Percentiles rank a stretch among this genome's conserved stretches.
Conservation (phyloP, 2,888 invertebrate species). For the Leptinotarsa haldemani region DNA sequence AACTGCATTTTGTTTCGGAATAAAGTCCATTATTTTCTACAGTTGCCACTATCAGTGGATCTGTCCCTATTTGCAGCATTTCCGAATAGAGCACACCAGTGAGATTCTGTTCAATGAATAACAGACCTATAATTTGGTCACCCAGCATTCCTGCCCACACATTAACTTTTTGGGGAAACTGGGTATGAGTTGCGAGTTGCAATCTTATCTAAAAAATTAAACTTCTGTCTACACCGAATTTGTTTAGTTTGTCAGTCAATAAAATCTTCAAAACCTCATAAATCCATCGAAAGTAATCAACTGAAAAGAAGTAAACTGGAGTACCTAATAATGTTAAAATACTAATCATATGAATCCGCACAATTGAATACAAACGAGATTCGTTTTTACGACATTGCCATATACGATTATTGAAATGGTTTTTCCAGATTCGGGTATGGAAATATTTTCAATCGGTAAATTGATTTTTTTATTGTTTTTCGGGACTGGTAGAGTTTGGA, state of each 20-base stretch:
- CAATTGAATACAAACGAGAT: slow-evolving; percentile 27
- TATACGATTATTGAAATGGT: slow-evolving; percentile 50
- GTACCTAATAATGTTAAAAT: background rate
- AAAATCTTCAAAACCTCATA: slow-evolving; percentile 1
- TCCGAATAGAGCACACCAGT: too few relatives aligned
- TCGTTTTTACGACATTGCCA: slow-evolving; percentile 26
- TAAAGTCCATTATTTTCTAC: too few relatives aligned
- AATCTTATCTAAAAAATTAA: too few relatives aligned
- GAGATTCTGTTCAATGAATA: too few relatives aligned
- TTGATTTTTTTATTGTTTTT: slow-evolving; percentile 57
- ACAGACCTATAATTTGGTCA: too few relatives aligned
- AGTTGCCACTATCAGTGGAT: too few relatives aligned
- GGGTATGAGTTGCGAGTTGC: too few relatives aligned
- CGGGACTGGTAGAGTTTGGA: slow-evolving; percentile 42
- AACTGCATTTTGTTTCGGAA: too few relatives aligned
- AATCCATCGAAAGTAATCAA: slow-evolving; percentile 21
- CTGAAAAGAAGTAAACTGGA: slow-evolving; percentile 30
- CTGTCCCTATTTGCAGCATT: too few relatives aligned
- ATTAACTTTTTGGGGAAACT: too few relatives aligned
- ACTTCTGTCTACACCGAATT: too few relatives aligned
- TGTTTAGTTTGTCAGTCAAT: background rate
- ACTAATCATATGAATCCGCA: slow-evolving; percentile 26
- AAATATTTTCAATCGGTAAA: slow-evolving; percentile 60
- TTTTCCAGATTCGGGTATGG: slow-evolving; percentile 57
- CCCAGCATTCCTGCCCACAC: too few relatives aligned